Conservation (phyloP, 2,888 invertebrate species). For the Tuta absoluta region DNA sequence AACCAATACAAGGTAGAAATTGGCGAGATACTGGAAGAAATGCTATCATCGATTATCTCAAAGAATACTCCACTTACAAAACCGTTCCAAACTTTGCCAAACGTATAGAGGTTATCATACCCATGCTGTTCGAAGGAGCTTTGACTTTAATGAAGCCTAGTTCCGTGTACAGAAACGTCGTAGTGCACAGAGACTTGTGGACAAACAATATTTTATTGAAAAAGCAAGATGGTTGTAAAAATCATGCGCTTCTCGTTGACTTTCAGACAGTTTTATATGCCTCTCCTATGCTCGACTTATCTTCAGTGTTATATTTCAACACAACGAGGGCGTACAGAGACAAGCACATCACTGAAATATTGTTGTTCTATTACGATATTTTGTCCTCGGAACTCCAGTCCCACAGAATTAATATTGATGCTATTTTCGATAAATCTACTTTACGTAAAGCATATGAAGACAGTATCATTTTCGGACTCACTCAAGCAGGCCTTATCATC, state of each 20-base stretch:
- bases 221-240: slow-evolving; percentile 49
- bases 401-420: slow-evolving; percentile 47
- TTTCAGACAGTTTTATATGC: slow-evolving; percentile 85
- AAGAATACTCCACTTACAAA: slow-evolving; percentile 59
- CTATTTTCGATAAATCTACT: slow-evolving; percentile 46
- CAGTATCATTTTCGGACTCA: slow-evolving; percentile 60
- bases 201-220: slow-evolving; percentile 82
- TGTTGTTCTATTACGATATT: slow-evolving; percentile 78
- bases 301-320: slow-evolving; percentile 80
- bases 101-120: slow-evolving; percentile 48
- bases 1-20: slow-evolving; percentile 44
- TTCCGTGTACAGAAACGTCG: slow-evolving; percentile 67
- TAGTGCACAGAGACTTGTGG: slow-evolving; percentile 84
- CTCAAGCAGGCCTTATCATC: slow-evolving; percentile 64
- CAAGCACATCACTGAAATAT: slow-evolving; percentile 63
- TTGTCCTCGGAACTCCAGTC: slow-evolving; percentile 66
- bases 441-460: slow-evolving; percentile 54
- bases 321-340: slow-evolving; percentile 68
- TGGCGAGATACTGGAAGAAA: slow-evolving; percentile 67
- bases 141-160: slow-evolving; percentile 64
- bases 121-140: slow-evolving; percentile 51
- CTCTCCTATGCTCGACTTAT: slow-evolving; percentile 84
- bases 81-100: slow-evolving; percentile 45
- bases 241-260: slow-evolving; percentile 82
- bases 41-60: slow-evolving; percentile 62